A percentile compares a stretch with the other conserved stretches of the same genome.
Evolutionary conservation across 2,113 vertebrate genomes (phyloP).

Genomic region (Coturnix japonica): DNA sequence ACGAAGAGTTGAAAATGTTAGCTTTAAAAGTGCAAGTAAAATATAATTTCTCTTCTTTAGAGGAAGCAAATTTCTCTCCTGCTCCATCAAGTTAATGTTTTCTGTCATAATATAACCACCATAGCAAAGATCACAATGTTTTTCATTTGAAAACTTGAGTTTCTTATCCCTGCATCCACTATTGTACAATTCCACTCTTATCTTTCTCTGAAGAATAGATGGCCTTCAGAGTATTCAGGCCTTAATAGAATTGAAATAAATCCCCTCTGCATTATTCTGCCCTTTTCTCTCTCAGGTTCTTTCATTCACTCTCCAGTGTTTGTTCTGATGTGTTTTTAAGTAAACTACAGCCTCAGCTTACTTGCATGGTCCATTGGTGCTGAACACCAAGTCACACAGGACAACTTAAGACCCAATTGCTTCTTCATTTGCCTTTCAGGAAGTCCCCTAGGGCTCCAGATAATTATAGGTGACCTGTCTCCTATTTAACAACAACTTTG

Average conservation of each 20-base stretch:
- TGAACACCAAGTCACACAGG: conserved; percentile 46
- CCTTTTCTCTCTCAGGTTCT: background rate
- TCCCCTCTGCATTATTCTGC: background rate
- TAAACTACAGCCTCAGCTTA: conserved; percentile 7
- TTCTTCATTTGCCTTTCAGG: conserved; percentile 70
- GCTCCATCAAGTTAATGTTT: background rate
- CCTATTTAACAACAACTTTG: background rate
- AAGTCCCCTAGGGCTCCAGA: conserved; percentile 73
- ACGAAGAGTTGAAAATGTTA: background rate
- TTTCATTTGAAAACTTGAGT: background rate
- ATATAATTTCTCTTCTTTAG: background rate
- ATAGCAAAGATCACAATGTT: background rate
- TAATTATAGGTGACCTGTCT: conserved; percentile 41
- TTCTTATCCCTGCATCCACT: background rate
- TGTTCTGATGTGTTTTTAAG: background rate
- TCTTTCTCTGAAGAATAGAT: background rate
- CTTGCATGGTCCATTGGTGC: conserved; percentile 77
- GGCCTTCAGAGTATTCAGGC: background rate
- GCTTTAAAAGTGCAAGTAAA: background rate
- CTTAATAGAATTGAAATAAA: background rate
- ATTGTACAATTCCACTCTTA: background rate
- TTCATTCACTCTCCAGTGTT: background rate
- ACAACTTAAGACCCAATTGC: conserved; percentile 74
- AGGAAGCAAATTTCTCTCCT: background rate
- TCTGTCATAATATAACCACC: background rate